Evolutionary conservation across 64 coral and sea anemone species (phyloP), one percentile per base, ranked within the genome.

Genomic region (Montipora sp.): DNA sequence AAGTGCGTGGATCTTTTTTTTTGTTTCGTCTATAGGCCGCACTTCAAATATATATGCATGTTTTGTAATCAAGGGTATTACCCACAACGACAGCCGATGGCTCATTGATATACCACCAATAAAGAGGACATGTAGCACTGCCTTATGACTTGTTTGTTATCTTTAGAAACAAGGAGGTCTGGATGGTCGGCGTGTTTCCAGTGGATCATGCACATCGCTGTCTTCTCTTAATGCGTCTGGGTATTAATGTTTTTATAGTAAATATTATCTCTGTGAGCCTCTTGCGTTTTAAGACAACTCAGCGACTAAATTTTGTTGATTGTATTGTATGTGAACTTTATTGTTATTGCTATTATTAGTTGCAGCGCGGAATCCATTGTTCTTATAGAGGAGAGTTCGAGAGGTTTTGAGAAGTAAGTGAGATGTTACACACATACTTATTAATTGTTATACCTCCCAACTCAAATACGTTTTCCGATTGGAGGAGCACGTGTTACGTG

Each of bases 351-450:
- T 20, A 68, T 60, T 1, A 46, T 19, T 22, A 85, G 61, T 48
- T 48, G 23, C 82, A 85, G 82, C 66, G 18, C 61, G 13, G 27
- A 85, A 21, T 85, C 82, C 46, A 45, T 71, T 85, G 82, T 85
- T 50, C 63, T 85, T 1, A 85, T 85, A 4, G 82, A 85, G 82
- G 63, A 85, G 60, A 85, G 65, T 48, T 85, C 60, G 2, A 85
- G 47, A 71, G 46, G 3, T 47, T 85, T 85, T 85, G 82, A 85
- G 68, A 85, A 72, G 82, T 85, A 85, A 85, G 82, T 71, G 18
- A 12, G 19, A 20, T 20, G 36, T 36, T 36, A 36, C 36, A 36
- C 36, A 36, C 36, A 36, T 36, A 36, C 36, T 36, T 36, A 36
- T 36, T 36, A 36, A 36, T 2, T 36, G 36, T 36, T 36, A 36